Conservation (phyloP, 1,140 invertebrate genomes). For the Drosophila kurseongensis region DNA sequence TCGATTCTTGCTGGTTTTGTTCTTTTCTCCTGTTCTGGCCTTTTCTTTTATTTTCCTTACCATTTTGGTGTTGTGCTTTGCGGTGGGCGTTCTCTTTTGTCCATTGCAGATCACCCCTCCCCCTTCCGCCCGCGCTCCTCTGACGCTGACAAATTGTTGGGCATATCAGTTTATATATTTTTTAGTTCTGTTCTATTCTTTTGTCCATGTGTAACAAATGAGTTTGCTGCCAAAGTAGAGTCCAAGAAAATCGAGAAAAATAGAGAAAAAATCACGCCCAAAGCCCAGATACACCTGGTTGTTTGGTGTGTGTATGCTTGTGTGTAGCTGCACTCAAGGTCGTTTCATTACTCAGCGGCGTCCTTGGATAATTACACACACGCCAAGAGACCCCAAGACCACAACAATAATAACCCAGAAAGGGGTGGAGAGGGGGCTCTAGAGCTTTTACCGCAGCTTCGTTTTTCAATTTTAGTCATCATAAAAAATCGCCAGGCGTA, state of each 20-base stretch:
- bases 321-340: constrained; percentile 76
- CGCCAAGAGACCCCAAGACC: constrained; percentile 66
- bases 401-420: constrained; percentile 45
- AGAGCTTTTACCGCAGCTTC: constrained; percentile 61
- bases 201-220: constrained; percentile 78
- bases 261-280: constrained; percentile 64
- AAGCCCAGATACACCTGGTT: constrained; percentile 36
- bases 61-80: constrained; percentile 23
- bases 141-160: constrained; percentile 82
- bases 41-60: constrained; percentile 11
- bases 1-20: constrained; percentile 35
- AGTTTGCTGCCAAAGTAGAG: constrained; percentile 37
- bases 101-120: constrained; percentile 27
- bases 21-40: constrained; percentile 8
- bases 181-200: constrained; percentile 41
- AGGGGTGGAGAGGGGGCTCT: constrained; percentile 21
- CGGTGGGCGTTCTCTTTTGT: constrained; percentile 49
- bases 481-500: constrained; percentile 67
- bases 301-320: constrained; percentile 31
- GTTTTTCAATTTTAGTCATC: constrained; percentile 76
- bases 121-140: constrained; percentile 4
- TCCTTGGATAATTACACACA: constrained; percentile 83
- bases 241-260: constrained; percentile 39
- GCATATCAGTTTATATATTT: constrained; percentile 58
- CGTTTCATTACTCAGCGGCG: constrained; percentile 82